Evolutionary conservation across 2,888 invertebrate species (phyloP).

Genomic region (Torymus tubicola): DNA sequence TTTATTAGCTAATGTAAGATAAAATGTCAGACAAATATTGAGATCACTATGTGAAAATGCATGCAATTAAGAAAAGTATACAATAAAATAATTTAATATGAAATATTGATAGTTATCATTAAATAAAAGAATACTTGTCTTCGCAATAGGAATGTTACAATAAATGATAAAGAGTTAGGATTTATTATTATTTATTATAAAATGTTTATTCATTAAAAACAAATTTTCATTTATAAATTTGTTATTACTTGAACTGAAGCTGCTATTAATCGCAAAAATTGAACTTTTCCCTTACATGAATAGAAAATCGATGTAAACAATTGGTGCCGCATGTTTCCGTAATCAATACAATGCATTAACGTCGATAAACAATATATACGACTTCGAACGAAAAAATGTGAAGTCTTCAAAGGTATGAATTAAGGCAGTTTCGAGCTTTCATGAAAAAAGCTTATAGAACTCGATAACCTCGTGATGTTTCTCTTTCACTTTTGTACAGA

Average conservation of each 20-base stretch:
- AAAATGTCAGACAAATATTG: too few relatives aligned
- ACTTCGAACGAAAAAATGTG: constrained; percentile 4
- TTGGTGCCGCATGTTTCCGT: background rate
- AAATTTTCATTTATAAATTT: constrained; percentile 40
- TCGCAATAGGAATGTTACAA: too few relatives aligned
- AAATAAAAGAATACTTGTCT: too few relatives aligned
- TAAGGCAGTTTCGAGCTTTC: constrained; percentile 40
- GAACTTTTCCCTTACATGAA: background rate
- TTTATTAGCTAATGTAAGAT: too few relatives aligned
- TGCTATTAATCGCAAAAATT: background rate
- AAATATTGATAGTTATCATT: background rate
- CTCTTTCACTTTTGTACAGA: constrained; percentile 25
- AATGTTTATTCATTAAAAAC: constrained; percentile 43
- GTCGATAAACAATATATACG: background rate
- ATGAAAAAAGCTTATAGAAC: constrained; percentile 22
- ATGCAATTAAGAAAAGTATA: background rate
- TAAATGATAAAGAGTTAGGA: too few relatives aligned
- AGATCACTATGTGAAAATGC: too few relatives aligned
- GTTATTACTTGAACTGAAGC: constrained; percentile 6
- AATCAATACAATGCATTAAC: constrained; percentile 4
- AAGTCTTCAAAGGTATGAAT: constrained; percentile 13
- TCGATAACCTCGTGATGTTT: background rate
- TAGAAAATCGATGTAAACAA: constrained; percentile 10
- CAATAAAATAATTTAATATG: constrained; percentile 13
- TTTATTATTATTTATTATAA: background rate